Base-by-base conservation (phyloP, 2,113 vertebrate genomes). In the Collichthys lucidus region DNA sequence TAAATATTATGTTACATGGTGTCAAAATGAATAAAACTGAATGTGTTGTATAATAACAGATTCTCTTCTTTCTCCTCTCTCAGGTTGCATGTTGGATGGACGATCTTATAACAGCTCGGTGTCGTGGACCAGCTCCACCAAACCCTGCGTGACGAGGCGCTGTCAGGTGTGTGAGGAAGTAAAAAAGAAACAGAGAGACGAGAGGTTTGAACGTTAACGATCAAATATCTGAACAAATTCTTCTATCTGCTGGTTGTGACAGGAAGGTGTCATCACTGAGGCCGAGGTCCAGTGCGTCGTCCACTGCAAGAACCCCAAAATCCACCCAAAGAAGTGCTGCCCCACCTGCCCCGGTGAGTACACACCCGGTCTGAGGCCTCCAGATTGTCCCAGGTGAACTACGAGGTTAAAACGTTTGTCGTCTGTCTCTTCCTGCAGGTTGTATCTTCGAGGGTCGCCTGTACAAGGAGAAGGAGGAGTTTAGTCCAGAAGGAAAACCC, bases 211-310 rank as follows among this genome's bases (percentile, higher is more conserved):
- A 26, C 35, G 35, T 35, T 35, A 35, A 7, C 31, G 1, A 35
- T 35, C 35, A 35, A 8, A 35, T 5, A 5, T 31, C 35, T 50
- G 2, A 17, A 3, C 5, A 16, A 11, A 40, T 20, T 42, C 2
- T 2, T 79, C 11, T 63, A 0, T 24, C 4, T 74, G 20, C 26
- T 78, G 82, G 29, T 73, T 84, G 49, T 67, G 55, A 62, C 94
- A 99, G 98, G 98, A 99, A 93, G 98, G 98, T 40, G 98, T 99
- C 15, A 79, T 99, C 92, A 97, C 98, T 0, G 96, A 99, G 88
- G 96, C 97, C 0, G 95, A 97, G 31, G 91, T 97, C 12, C 96
- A 95, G 49, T 99, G 98, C 79, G 95, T 97, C 1, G 94, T 98
- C 80, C 96, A 97, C 83, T 99, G 98, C 94, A 96, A 95, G 93